phyloP scores from a whole-genome alignment of 1,140 invertebrate species.

The Drosophila ambigua region DNA sequence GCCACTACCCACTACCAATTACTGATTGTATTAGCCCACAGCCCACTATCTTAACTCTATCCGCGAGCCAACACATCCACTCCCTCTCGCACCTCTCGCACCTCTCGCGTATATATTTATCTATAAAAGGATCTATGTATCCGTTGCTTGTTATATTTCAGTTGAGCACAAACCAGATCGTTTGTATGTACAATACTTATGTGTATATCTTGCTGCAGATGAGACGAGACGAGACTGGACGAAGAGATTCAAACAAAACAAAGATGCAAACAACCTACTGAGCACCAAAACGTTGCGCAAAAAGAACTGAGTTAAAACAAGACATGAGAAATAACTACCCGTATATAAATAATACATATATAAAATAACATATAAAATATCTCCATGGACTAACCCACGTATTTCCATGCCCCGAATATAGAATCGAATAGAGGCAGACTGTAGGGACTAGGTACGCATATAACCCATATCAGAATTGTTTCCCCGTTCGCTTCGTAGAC shows the following conservation, averaged over 20 bases:
- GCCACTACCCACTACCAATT: constrained; percentile 42
- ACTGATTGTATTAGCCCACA: constrained; percentile 28
- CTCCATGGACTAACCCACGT: constrained; percentile 5
- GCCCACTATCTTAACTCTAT: constrained; percentile 3
- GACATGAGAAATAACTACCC: constrained; percentile 73
- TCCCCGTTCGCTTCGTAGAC: no score
- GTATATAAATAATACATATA: constrained; percentile 51
- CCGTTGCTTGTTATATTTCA: constrained; percentile 34
- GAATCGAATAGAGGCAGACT: constrained; percentile 21
- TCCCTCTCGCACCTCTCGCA: constrained; percentile 17
- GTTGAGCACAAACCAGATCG: constrained; percentile 13
- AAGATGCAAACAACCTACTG: constrained; percentile 34
- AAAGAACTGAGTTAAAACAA: constrained; percentile 79
- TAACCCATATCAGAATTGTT: constrained; percentile 30
- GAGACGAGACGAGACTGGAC: constrained; percentile 29
- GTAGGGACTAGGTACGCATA: constrained; percentile 31
- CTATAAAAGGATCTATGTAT: neutral
- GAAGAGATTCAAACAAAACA: constrained; percentile 23
- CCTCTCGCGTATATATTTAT: constrained; percentile 12
- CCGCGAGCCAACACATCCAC: constrained; percentile 23
- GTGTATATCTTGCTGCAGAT: neutral
- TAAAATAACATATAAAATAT: constrained; percentile 18
- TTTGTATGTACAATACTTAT: constrained; percentile 1
- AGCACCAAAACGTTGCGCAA: constrained; percentile 80
- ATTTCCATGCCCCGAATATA: constrained; percentile 40